These are phyloP conservation scores for Clarias gariepinus DNA, from an alignment of 2,113 vertebrate species.

Conservation along the genomic window DNA sequence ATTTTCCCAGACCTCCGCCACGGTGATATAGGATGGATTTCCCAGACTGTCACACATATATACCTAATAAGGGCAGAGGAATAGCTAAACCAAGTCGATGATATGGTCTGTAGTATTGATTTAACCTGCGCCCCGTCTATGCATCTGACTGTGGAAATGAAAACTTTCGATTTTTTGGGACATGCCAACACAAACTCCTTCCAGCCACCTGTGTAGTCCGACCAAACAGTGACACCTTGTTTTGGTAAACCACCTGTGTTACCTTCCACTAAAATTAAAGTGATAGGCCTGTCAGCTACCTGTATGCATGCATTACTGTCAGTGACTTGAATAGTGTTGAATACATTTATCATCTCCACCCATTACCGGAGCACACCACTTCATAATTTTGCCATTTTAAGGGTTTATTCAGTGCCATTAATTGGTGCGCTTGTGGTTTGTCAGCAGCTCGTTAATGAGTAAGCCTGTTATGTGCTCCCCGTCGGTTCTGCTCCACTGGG, in stretches of 20 bases:
- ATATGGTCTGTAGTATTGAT: slow-evolving; percentile 16
- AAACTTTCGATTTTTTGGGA: neutral
- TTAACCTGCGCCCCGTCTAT: neutral
- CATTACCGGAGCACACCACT: slow-evolving; percentile 49
- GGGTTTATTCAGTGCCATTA: slow-evolving; percentile 67
- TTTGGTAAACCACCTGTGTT: slow-evolving; percentile 42
- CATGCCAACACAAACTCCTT: slow-evolving; percentile 27
- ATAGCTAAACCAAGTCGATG: slow-evolving; percentile 16
- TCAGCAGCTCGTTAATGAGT: slow-evolving; percentile 75
- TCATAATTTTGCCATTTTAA: slow-evolving; percentile 62
- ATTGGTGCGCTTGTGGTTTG: slow-evolving; percentile 71
- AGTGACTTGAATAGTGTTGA: neutral
- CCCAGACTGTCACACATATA: slow-evolving; percentile 13
- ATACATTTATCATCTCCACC: slow-evolving; percentile 30
- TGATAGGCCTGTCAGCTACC: slow-evolving; percentile 38
- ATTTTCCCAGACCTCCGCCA: neutral
- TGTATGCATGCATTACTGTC: slow-evolving; percentile 51
- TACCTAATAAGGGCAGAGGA: slow-evolving; percentile 43
- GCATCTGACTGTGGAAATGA: slow-evolving; percentile 10
- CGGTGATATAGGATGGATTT: neutral
- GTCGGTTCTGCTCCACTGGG: slow-evolving; percentile 68
- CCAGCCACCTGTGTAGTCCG: slow-evolving; percentile 29
- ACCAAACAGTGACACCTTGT: slow-evolving; percentile 26
- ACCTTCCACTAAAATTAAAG: slow-evolving; percentile 37
- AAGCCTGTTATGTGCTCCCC: slow-evolving; percentile 62